Evolutionary conservation across 2,113 vertebrate species (phyloP), one percentile per base, ranked within the genome.

Genomic region (Aix galericulata): DNA sequence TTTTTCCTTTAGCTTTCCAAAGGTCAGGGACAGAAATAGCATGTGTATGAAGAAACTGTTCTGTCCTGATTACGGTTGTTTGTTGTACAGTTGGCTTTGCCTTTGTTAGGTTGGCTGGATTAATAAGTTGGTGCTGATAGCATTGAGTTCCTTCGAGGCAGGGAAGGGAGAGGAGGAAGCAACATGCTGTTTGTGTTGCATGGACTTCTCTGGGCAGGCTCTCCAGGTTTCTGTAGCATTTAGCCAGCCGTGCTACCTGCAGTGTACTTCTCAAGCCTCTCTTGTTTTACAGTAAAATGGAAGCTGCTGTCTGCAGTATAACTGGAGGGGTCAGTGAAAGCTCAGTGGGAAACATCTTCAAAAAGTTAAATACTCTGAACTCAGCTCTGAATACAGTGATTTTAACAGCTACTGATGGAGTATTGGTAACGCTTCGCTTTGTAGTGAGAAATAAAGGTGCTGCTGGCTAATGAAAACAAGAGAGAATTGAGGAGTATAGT

Each of bases 1-100:
- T 91, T 93, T 78, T 50, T 20, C 26, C 13, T 93, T 93, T 93
- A 84, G 84, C 36, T 95, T 76, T 91, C 50, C 64, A 87, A 96
- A 96, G 58, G 81, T 92, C 91, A 87, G 89, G 79, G 75, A 56
- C 52, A 68, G 82, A 96, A 81, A 50, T 89, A 89, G 77, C 75
- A 40, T 5, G 6, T 25, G 62, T 79, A 76, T 20, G 88, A 92
- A 94, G 36, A 94, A 71, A 38, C 23, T 25, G 32, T 79, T 78
- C n/a, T 83, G 53, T 80, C 32, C 68, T 62, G 40, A 81, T 89
- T 1, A 3, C 56, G 29, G 55, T 44, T 32, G 36, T 53, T 59
- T 74, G 44, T 29, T 86, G 72, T 38, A 55, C 40, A 53, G 82
- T 85, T 50, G 67, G 46, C 52, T 79, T 96, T 93, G 72, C 17